These are phyloP conservation scores for Tokudaia tokunoshimensis DNA, from an alignment of 2,797 vertebrate species.

Conservation along the genomic window DNA sequence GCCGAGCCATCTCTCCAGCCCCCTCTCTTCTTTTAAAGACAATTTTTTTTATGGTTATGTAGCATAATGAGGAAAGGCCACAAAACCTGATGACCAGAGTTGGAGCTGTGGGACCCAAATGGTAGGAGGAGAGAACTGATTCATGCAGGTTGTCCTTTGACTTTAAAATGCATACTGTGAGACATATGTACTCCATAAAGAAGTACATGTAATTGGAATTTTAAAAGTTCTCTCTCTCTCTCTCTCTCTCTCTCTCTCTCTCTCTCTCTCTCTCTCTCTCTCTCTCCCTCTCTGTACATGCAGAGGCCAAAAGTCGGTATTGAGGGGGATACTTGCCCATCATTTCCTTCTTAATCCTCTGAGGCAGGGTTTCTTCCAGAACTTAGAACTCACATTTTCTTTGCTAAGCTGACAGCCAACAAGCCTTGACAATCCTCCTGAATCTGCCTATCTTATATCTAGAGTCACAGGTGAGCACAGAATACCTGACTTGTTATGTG, in stretches of 20 bases:
- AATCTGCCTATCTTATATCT: background rate
- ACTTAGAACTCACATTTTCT: background rate
- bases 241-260: background rate
- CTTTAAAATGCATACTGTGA: background rate
- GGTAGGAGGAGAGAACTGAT: background rate
- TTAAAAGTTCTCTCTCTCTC: background rate
- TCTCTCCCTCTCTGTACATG: background rate
- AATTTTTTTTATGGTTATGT: background rate
- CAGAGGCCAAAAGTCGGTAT: background rate
- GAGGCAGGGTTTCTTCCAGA: background rate
- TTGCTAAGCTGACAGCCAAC: background rate
- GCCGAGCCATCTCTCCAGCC: background rate
- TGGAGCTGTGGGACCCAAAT: background rate
- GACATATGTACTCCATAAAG: background rate
- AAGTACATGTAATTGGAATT: background rate
- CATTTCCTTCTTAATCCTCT: background rate
- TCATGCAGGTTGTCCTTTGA: background rate
- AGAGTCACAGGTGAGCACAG: background rate
- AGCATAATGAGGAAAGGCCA: background rate
- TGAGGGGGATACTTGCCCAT: background rate
- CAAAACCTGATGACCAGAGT: background rate
- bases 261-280: background rate
- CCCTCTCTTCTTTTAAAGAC: background rate
- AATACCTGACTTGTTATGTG: background rate
- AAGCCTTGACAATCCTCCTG: background rate